Evolutionary conservation across 2,113 vertebrate species (phyloP), one percentile per base, ranked within the genome.

Genomic region (Scartelaos histophorus): DNA sequence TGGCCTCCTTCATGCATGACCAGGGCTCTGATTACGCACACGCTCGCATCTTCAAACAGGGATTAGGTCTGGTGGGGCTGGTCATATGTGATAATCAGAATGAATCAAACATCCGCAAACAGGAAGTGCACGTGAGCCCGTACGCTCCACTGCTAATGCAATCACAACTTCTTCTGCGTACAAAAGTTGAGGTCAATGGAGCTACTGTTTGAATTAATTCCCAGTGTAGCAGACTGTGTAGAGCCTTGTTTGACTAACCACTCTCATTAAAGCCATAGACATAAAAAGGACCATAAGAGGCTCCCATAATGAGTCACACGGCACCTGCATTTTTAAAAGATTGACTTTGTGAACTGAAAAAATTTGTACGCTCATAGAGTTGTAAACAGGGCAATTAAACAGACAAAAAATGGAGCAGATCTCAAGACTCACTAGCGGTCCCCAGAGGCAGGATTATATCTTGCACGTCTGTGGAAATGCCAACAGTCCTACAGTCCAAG

Each of bases 1-100:
- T 53, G 53, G 80, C 70, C 72, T 54, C 43, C 70, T 25, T 84
- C 69, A 82, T 60, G 62, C 70, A 66, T 17, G 15, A 58, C 73
- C 54, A 53, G 72, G 58, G 57, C 67, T 53, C 60, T 79, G 67
- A 76, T 74, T 72, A 66, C 19, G 60, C 25, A 62, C 16, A 66
- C 71, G 25, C 12, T 22, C 49, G 43, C 68, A 43, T 51, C 78
- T 25, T 66, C 79, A 67, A 70, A 53, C 24, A 70, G 38, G 70
- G 56, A 78, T 72, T 82, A 71, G 75, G 70, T 66, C 38, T 56
- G 46, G 29, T 65, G 67, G 57, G 62, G 47, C 38, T 21, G 21
- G 22, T 38, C 19, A 29, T 67, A 47, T 51, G 7, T 17, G 22
- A 70, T 80, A 76, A 76, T 70, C 56, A 56, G 22, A 73, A 66